Evolutionary conservation across 2,888 invertebrate genomes (phyloP).

Genomic region (Drosophila bunnanda): DNA sequence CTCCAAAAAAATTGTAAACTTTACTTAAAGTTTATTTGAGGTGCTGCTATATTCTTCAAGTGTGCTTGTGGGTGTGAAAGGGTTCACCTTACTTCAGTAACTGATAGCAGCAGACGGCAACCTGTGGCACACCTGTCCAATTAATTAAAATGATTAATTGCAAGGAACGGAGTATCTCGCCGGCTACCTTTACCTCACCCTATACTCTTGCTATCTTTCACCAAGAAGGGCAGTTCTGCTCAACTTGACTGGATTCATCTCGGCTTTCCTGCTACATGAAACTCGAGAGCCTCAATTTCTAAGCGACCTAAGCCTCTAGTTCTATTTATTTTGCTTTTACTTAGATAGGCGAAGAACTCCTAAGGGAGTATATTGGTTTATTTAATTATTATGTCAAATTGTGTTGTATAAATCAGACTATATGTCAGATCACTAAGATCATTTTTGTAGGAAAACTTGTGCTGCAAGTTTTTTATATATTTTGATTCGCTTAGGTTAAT

Average conservation of each 20-base stretch:
- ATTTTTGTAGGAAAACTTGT: too few relatives aligned
- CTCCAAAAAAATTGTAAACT: accelerated
- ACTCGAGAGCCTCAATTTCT: slow-evolving; percentile 46
- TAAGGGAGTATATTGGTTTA: not conserved
- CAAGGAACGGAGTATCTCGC: slow-evolving; percentile 27
- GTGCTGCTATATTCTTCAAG: not conserved
- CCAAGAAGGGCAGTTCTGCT: slow-evolving; percentile 10
- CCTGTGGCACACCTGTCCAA: slow-evolving; percentile 80
- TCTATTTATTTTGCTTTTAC: slow-evolving; percentile 31
- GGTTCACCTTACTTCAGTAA: slow-evolving; percentile 54
- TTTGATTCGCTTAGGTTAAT: not conserved
- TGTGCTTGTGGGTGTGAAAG: not conserved
- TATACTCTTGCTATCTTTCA: not conserved
- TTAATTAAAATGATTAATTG: slow-evolving; percentile 80
- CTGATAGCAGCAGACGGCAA: slow-evolving; percentile 46
- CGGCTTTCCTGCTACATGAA: slow-evolving; percentile 58
- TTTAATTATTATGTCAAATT: too few relatives aligned
- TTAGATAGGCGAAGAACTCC: not conserved
- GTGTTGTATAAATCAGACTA: not conserved
- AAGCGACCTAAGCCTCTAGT: slow-evolving; percentile 15
- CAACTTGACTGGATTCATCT: slow-evolving; percentile 36
- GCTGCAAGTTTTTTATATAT: too few relatives aligned
- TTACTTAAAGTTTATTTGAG: not conserved
- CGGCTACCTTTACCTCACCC: slow-evolving; percentile 6
- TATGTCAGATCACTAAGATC: not conserved